phyloP scores from a whole-genome alignment of 2,888 invertebrate species.

The Trachelus iudaicus region DNA sequence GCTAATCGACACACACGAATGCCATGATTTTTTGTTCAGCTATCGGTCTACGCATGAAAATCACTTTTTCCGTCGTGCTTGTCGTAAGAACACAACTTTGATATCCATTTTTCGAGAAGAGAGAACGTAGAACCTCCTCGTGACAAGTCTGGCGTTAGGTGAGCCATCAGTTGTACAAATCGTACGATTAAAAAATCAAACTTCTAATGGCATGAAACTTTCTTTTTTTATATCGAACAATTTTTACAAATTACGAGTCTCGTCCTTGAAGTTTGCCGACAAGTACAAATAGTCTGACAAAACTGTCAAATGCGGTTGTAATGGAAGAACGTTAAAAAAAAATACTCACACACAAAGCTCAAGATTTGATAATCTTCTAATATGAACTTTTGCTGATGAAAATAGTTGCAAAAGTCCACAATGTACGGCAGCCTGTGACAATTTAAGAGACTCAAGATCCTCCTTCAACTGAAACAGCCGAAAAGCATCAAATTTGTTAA shows the following conservation, averaged over 20 bases:
- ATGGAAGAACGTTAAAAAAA: neutral
- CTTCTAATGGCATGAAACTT: no score
- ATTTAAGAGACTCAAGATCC: slow-evolving; percentile 25
- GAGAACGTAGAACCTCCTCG: no score
- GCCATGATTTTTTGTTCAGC: neutral
- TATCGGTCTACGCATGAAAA: neutral
- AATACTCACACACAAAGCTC: neutral
- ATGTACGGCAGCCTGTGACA: slow-evolving; percentile 22
- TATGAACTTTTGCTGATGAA: slow-evolving; percentile 23
- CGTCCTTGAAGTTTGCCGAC: no score
- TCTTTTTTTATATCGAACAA: no score
- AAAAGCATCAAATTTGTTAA: neutral
- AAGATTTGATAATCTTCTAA: neutral
- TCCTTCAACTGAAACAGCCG: slow-evolving; percentile 33
- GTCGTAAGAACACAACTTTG: neutral
- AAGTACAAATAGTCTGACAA: no score
- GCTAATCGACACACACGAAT: neutral
- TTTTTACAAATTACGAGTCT: no score
- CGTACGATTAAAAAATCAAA: neutral
- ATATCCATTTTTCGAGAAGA: no score
- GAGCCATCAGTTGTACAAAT: neutral
- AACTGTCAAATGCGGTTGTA: neutral
- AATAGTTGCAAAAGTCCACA: slow-evolving; percentile 34
- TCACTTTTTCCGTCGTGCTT: neutral
- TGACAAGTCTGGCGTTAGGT: no score